phyloP scores from a whole-genome alignment of 2,113 vertebrate species.

The Seriola aureovittata region DNA sequence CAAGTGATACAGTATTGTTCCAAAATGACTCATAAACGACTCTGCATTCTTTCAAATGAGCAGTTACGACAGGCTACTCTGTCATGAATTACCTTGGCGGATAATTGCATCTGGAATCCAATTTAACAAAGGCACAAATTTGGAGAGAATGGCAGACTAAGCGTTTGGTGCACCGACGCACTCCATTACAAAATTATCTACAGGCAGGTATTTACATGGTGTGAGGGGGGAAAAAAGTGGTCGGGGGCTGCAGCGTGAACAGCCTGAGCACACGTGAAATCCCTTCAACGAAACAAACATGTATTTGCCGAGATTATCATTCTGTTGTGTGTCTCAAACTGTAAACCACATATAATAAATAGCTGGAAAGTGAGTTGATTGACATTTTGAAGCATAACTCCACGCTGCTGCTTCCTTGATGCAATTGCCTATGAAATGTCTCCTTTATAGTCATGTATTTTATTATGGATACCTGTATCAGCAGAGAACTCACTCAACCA shows the following conservation, averaged over 20 bases:
- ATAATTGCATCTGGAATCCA: slow-evolving; percentile 82
- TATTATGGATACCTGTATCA: slow-evolving; percentile 74
- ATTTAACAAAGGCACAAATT: slow-evolving; percentile 74
- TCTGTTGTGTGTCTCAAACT: slow-evolving; percentile 28
- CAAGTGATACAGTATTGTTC: slow-evolving; percentile 48
- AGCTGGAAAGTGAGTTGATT: slow-evolving; percentile 52
- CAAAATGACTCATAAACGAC: slow-evolving; percentile 74
- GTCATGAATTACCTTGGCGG: slow-evolving; percentile 71
- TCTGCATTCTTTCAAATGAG: slow-evolving; percentile 71
- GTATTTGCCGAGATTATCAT: slow-evolving; percentile 27
- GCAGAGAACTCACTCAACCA: slow-evolving; percentile 45
- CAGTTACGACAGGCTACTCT: slow-evolving; percentile 50
- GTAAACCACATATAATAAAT: slow-evolving; percentile 71
- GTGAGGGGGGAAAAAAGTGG: not conserved
- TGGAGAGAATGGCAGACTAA: slow-evolving; percentile 62
- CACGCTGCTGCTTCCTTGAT: slow-evolving; percentile 54
- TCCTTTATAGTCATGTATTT: slow-evolving; percentile 71
- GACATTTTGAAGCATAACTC: slow-evolving; percentile 60
- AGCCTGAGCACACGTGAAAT: slow-evolving; percentile 25
- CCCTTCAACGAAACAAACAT: not conserved
- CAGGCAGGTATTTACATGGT: slow-evolving; percentile 69
- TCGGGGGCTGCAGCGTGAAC: not conserved
- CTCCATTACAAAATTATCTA: slow-evolving; percentile 71
- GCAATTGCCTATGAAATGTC: slow-evolving; percentile 74
- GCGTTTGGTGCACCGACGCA: slow-evolving; percentile 52